Base-by-base conservation (phyloP, 2,888 invertebrate species). In the Epinotia brunnichana region DNA sequence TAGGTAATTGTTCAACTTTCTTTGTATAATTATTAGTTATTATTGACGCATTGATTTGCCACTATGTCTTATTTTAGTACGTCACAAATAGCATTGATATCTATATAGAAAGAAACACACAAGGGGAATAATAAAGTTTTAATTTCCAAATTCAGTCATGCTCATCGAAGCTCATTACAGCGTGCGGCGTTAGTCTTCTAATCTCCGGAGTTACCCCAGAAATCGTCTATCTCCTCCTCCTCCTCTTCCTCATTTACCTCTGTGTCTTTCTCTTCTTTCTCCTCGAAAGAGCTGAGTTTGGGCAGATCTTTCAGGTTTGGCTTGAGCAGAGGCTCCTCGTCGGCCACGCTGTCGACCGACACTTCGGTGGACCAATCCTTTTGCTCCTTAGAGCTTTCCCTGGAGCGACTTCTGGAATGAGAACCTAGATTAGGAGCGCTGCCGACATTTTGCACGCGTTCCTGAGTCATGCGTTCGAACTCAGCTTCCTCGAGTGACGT, bases 401-500 rank as follows among this genome's bases (percentile, higher is more conserved):
- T 87, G 82, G 93, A 92, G 69, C 88, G 92, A 92, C 92, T 92
- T 93, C 93, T 93, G 91, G 93, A 93, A 92, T 90, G 80, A 91
- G 92, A 93, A 92, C 87, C 86, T 84, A 94, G 85, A 88, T 93
- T 93, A 88, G 93, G 93, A 77, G 91, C 89, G 83, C 92, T 92
- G 79, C 90, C 90, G 78, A 85, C 88, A 74, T 79, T 85, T 74
- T 81, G 61, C 48, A 44, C 75, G 76, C 79, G 76, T 73, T 81
- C 82, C 78, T 78, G 85, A 79, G 80, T 86, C 87, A 85, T 88
- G 80, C 87, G 87, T 78, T 90, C 88, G 76, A 94, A 90, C 82
- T 95, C 95, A 76, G 94, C 94, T 84, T 95, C 95, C 83, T 95
- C 95, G 78, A 95, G 90, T 69, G 95, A 95, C 76, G 95, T 95